Evolutionary conservation across 1,140 invertebrate species (phyloP).

Genomic region (Brachionus calyciflorus): DNA sequence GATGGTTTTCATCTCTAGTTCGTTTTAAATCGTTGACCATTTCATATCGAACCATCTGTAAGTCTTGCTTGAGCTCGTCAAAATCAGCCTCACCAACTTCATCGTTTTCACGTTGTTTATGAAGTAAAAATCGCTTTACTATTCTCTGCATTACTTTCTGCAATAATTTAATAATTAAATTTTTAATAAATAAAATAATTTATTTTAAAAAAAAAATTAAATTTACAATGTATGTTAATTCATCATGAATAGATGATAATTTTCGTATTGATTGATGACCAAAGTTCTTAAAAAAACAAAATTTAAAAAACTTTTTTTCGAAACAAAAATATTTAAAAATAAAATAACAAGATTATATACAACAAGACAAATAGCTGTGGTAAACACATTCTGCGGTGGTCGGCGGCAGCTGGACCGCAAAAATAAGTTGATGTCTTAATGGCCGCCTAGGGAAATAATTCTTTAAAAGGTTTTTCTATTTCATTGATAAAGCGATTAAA

Average conservation of each 20-base stretch:
- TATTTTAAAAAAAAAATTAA: no score
- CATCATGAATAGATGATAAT: slow-evolving; percentile 15
- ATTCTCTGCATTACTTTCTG: slow-evolving; percentile 47
- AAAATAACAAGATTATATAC: no score
- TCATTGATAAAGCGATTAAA: no score
- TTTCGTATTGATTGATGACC: not conserved
- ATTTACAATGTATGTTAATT: slow-evolving; percentile 38
- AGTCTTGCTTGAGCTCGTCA: slow-evolving; percentile 47
- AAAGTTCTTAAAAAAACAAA: not conserved
- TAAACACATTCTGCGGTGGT: no score
- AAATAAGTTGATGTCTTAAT: no score
- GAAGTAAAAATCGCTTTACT: slow-evolving; percentile 39
- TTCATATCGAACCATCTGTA: slow-evolving; percentile 46
- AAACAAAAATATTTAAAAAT: no score
- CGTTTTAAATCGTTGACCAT: slow-evolving; percentile 41
- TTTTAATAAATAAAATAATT: no score
- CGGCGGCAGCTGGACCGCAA: no score
- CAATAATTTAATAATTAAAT: not conserved
- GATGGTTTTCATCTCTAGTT: slow-evolving; percentile 27
- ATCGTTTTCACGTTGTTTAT: slow-evolving; percentile 46
- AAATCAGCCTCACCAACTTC: slow-evolving; percentile 32
- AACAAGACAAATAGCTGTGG: no score
- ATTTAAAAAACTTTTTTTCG: not conserved
- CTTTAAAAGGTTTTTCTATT: no score
- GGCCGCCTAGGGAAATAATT: no score